Evolutionary conservation across 2,888 invertebrate species (phyloP).

Genomic region (Agonum fuliginosum): DNA sequence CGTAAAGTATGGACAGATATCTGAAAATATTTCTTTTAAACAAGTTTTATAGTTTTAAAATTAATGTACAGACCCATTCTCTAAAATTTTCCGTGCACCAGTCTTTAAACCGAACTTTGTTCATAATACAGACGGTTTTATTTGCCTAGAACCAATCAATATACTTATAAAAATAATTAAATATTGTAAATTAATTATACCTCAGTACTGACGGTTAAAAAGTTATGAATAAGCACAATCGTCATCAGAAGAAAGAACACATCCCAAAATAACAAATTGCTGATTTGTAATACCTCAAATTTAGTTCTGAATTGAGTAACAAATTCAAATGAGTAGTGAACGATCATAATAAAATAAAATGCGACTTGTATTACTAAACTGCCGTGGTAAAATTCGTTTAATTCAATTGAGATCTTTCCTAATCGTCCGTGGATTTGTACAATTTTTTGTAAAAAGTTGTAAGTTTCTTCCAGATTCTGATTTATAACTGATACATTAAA

Average conservation of each 20-base stretch:
- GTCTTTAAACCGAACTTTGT: not conserved
- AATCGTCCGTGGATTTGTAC: not conserved
- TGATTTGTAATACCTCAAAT: not conserved
- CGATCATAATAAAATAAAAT: conserved; percentile 18
- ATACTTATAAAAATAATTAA: not conserved
- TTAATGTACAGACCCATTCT: not conserved
- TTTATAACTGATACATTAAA: not conserved
- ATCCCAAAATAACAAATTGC: not conserved
- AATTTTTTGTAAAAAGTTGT: conserved; percentile 1
- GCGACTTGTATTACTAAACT: not conserved
- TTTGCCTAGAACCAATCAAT: conserved; percentile 34
- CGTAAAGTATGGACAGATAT: conserved; percentile 5
- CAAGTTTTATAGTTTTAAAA: not conserved
- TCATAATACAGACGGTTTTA: conserved; percentile 29
- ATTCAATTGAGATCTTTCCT: not conserved
- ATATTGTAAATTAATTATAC: not conserved
- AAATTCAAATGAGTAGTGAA: not conserved
- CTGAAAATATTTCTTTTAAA: not conserved
- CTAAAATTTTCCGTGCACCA: conserved; percentile 14
- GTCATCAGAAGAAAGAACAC: conserved; percentile 2
- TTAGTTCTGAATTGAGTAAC: not conserved
- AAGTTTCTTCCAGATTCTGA: not conserved
- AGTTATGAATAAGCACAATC: not conserved
- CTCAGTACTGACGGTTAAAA: not conserved
- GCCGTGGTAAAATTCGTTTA: not conserved